These are phyloP conservation scores for Phaedon cochleariae DNA, from an alignment of 2,888 invertebrate species.

Conservation along the genomic window DNA sequence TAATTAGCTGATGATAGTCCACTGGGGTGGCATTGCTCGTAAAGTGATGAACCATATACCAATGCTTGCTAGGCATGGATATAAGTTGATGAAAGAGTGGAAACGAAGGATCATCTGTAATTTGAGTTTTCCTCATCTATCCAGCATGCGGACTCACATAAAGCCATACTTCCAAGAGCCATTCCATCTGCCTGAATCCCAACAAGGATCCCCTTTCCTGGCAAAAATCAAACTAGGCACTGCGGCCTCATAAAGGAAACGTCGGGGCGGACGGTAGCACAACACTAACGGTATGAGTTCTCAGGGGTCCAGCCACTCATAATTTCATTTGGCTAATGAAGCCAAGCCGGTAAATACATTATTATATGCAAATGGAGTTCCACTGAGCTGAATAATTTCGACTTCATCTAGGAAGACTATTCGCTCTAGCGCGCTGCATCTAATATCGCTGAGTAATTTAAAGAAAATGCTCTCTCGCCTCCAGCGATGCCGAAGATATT, in stretches of 20 bases:
- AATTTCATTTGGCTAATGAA: slow-evolving; percentile 60
- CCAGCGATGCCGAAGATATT: slow-evolving; percentile 11
- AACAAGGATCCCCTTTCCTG: slow-evolving; percentile 33
- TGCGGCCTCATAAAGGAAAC: slow-evolving; percentile 42
- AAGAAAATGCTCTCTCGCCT: slow-evolving; percentile 28
- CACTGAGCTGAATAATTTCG: slow-evolving; percentile 52
- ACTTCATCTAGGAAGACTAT: slow-evolving; percentile 32
- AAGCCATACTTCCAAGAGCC: too few species aligned
- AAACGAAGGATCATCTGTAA: too few species aligned
- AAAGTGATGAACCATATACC: too few species aligned
- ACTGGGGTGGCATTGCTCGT: too few species aligned
- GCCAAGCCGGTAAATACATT: slow-evolving; percentile 58
- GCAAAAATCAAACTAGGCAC: slow-evolving; percentile 47
- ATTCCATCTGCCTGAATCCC: slow-evolving; percentile 35
- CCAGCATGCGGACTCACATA: too few species aligned
- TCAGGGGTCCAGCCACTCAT: slow-evolving; percentile 51
- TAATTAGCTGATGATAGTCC: too few species aligned
- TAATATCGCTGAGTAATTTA: slow-evolving; percentile 35
- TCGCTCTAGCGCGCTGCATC: slow-evolving; percentile 23
- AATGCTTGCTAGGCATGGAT: too few species aligned
- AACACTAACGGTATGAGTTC: slow-evolving; percentile 40
- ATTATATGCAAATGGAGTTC: slow-evolving; percentile 59
- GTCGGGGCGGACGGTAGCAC: slow-evolving; percentile 31
- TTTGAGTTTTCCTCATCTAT: too few species aligned
- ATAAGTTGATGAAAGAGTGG: too few species aligned